Evolutionary conservation across 2,888 invertebrate species (phyloP), one percentile per base, ranked within the genome.

Genomic region (Myopa tessellatipennis): DNA sequence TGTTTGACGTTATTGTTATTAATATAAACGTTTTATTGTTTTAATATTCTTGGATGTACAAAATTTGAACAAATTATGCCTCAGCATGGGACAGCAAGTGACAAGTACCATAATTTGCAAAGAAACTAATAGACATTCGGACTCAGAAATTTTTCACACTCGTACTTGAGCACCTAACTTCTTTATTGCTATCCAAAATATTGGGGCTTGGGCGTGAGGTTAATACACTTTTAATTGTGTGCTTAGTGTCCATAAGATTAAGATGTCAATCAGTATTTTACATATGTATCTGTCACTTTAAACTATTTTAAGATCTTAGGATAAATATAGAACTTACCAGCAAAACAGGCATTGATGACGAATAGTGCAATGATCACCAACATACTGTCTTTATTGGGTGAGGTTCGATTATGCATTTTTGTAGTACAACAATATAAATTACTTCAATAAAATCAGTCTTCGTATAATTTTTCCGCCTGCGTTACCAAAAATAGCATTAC

Each of bases 331-430:
- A 14, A 89, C 90, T 89, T 84, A 89, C 89, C 89, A 82, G 90
- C 89, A 80, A 89, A 86, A 84, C 90, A 89, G 84, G 87, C 88
- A 83, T 89, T 89, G 78, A 88, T 85, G 82, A 87, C 84, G 81
- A 89, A 84, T 80, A 89, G 84, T 78, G 86, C 85, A 83, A 88
- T 85, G 83, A 89, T 84, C 80, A 87, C 84, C 82, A 89, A 86
- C 88, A 89, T 89, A 83, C 86, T 87, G 83, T 60, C 61, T 58
- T 73, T 74, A 12, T 63, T 69, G 65, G 61, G 68, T 34, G 38
- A 68, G 52, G 67, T 63, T n/a, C 68, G 14, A 74, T 69, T 72
- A 36, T 60, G 40, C 58, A 67, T 67, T 61, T n/a, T 74, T 8
- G 10, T 26, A 4, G n/a, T 50, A 4, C 26, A 34, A 52, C 10